Conservation (phyloP, 2,888 invertebrate species). For the Oasisia sp. region DNA sequence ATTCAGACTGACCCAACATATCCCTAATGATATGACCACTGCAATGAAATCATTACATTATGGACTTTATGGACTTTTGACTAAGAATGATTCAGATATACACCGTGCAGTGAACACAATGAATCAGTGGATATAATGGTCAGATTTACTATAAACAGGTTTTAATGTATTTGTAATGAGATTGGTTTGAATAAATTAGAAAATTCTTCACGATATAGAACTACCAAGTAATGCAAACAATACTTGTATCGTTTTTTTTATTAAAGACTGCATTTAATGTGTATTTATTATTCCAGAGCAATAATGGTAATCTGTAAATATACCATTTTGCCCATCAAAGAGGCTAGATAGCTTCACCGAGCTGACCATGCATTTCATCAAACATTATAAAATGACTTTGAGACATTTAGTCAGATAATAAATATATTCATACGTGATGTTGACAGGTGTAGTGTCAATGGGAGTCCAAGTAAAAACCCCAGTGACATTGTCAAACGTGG, state of each 20-base stretch:
- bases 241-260: not conserved
- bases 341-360: not conserved
- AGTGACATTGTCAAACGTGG: not conserved
- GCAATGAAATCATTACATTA: not conserved
- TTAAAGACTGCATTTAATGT: not conserved
- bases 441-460: not conserved
- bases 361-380: not conserved
- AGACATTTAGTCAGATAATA: not conserved
- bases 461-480: not conserved
- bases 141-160: not conserved
- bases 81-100: not conserved
- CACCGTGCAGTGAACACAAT: not conserved
- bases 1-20: not conserved
- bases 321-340: not conserved
- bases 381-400: not conserved
- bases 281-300: not conserved
- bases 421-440: slow-evolving; percentile 19
- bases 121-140: not conserved
- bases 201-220: not conserved
- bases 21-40: not conserved
- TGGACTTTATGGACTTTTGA: not conserved
- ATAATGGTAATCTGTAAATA: not conserved
- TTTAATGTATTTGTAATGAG: not conserved
- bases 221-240: not conserved
- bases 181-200: not conserved